Base-by-base conservation (phyloP, 2,113 vertebrate species). In the Myotis yumanensis region DNA sequence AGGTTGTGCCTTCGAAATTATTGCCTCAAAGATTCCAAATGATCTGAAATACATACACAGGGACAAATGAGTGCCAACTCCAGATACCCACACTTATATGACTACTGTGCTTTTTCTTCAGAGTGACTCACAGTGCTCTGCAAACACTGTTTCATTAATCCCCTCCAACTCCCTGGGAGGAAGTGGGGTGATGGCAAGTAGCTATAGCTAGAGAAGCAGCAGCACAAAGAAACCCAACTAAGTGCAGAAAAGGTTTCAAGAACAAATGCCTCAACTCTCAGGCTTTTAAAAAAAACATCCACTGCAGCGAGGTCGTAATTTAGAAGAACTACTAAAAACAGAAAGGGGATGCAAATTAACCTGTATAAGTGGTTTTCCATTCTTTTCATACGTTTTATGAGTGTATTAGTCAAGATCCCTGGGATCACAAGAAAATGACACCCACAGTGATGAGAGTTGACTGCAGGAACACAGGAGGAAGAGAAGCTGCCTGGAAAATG, bases 1-100 rank as follows among this genome's bases (percentile, higher is more conserved):
- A 96, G 96, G 86, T 96, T 97, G 83, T 94, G 94, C 95, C 96
- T 98, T 96, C 96, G 94, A 97, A 96, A 96, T 77, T 87, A 94
- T 97, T 97, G 95, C 95, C 97, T 98, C 97, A 96, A 90, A 98
- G 80, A 97, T 86, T 86, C 95, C 80, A 97, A 97, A 97, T 93
- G 96, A 75, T 86, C 93, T 96, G 93, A 96, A 97, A 97, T 68
- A 52, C 59, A 96, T 97, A 97, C 88, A 89, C 71, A 97, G 96
- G 95, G 77, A 96, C 84, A 97, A 97, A 93, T 23, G 77, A 96
- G 76, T 73, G 86, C 89, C 93, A 73, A 86, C 90, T 88, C 54
- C 11, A 95, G 82, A 95, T 91, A 86, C 25, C 77, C 91, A 91
- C 95, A 79, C 76, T 95, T 72, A 25, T 90, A 30, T 40, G 83